Conservation (phyloP, 2,888 invertebrate species). For the Petrolisthes cinctipes region DNA sequence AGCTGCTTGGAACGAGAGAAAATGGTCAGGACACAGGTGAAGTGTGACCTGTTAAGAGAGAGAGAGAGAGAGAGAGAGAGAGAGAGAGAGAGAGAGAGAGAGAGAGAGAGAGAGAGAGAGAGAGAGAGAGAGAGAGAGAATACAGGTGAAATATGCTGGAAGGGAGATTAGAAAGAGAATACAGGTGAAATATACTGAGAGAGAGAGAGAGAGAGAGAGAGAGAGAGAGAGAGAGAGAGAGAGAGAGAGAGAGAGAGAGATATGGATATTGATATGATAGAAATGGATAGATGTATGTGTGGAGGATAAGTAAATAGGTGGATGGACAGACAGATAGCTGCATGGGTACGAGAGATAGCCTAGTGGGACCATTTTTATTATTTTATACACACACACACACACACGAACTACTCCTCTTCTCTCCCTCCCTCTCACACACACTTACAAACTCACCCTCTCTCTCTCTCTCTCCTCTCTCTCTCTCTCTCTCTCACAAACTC, state of each 20-base stretch:
- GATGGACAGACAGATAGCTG: too few relatives aligned
- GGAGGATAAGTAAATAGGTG: too few relatives aligned
- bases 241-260: background rate
- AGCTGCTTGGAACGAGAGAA: background rate
- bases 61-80: background rate
- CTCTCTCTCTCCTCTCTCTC: too few relatives aligned
- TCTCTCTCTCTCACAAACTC: too few relatives aligned
- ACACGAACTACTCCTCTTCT: too few relatives aligned
- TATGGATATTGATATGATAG: background rate
- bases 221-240: background rate
- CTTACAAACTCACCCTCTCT: too few relatives aligned
- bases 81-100: background rate
- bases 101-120: conserved; percentile 2
- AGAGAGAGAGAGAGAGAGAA: conserved; percentile 16
- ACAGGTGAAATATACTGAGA: background rate
- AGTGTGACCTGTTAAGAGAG: background rate
- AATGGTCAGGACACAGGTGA: background rate
- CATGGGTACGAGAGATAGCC: too few relatives aligned
- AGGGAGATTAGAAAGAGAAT: background rate
- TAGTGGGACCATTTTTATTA: too few relatives aligned
- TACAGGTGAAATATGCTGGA: background rate
- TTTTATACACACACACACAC: too few relatives aligned
- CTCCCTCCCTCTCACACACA: too few relatives aligned
- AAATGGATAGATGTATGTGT: background rate
- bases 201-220: background rate